Conservation (phyloP, 1,140 invertebrate species). For the Calosoma granatense region DNA sequence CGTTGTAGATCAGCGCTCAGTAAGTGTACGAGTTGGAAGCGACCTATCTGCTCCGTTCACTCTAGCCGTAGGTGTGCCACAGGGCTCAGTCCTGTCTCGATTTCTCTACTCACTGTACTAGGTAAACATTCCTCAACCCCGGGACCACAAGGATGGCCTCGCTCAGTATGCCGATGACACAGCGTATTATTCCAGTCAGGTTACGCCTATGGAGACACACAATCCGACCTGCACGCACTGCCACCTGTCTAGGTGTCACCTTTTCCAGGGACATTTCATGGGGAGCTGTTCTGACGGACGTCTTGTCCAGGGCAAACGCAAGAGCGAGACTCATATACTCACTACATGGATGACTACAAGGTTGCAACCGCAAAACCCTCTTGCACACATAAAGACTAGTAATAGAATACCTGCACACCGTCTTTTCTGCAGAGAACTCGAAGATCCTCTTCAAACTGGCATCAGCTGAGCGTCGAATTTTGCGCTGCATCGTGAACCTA, state of each 20-base stretch:
- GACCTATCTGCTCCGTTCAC: constrained; percentile 13
- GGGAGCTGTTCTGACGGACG: no score
- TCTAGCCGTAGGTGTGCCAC: constrained; percentile 24
- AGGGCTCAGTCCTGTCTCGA: constrained; percentile 27
- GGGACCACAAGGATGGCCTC: constrained; percentile 12
- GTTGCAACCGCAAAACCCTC: neutral
- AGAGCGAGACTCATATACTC: neutral
- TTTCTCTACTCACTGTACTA: constrained; percentile 23
- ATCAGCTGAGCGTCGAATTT: neutral
- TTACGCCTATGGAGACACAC: neutral
- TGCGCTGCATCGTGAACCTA: neutral
- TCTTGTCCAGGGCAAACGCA: neutral
- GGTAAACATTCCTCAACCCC: constrained; percentile 20
- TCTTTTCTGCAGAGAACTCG: neutral
- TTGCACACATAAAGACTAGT: neutral
- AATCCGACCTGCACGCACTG: neutral
- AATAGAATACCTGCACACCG: neutral
- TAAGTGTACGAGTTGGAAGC: neutral
- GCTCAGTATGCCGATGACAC: constrained; percentile 26
- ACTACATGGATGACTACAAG: neutral
- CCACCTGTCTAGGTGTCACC: neutral
- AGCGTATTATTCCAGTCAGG: constrained; percentile 10
- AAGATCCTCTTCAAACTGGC: neutral
- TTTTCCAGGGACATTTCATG: no score
- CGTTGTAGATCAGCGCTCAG: neutral